Conservation (phyloP, 2,888 invertebrate species). For the Zhengitettix transpicula region DNA sequence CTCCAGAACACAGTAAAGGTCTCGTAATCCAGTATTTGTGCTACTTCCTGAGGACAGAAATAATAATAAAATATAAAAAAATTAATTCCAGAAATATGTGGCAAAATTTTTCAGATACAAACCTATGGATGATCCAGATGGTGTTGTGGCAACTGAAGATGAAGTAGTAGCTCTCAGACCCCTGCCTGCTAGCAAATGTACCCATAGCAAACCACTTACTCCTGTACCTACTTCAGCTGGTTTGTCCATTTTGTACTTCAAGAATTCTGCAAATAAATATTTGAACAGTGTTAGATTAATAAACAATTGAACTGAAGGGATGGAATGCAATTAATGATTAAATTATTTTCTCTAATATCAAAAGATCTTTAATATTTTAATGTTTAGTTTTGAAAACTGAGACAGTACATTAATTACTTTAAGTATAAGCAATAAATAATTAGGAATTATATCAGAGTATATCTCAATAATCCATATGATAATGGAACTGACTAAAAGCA, state of each 20-base stretch:
- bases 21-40: slow-evolving; percentile 39
- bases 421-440: too few relatives aligned
- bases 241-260: slow-evolving; percentile 81
- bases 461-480: too few relatives aligned
- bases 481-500: too few relatives aligned
- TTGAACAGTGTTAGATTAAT: too few relatives aligned
- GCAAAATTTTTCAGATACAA: slow-evolving; percentile 5
- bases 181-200: slow-evolving; percentile 74
- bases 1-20: slow-evolving; percentile 94
- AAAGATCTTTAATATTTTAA: too few relatives aligned
- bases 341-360: too few relatives aligned
- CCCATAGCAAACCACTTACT: slow-evolving; percentile 78
- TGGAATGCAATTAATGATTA: too few relatives aligned
- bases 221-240: slow-evolving; percentile 34
- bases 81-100: background rate
- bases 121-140: slow-evolving; percentile 30
- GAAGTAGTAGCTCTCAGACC: slow-evolving; percentile 60
- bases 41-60: slow-evolving; percentile 23
- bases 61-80: too few relatives aligned
- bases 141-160: slow-evolving; percentile 52
- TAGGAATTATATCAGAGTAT: too few relatives aligned
- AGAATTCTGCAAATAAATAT: slow-evolving; percentile 45
- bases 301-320: too few relatives aligned
- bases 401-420: too few relatives aligned
- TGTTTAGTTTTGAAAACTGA: too few relatives aligned